Evolutionary conservation across 2,797 vertebrate genomes (phyloP).

Genomic region (Eurystomus glaucurus): DNA sequence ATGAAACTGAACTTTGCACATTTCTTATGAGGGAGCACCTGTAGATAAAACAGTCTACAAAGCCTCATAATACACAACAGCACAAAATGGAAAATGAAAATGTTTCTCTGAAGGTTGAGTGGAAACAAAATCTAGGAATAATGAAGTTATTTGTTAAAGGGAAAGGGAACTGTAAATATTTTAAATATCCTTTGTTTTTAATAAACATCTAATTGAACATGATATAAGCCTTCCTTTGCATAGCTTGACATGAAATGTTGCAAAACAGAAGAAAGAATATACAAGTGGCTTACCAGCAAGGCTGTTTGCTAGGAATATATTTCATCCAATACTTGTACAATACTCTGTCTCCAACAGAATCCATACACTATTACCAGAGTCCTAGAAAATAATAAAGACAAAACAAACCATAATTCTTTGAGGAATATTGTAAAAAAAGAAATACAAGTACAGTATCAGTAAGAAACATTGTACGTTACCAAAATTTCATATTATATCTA

Average conservation of each 20-base stretch:
- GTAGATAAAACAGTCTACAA: neutral
- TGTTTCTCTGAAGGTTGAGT: neutral
- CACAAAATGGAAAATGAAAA: neutral
- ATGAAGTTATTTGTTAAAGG: neutral
- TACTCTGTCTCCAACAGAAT: neutral
- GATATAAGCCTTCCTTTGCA: neutral
- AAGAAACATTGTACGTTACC: neutral
- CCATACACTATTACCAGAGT: neutral
- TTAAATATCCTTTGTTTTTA: neutral
- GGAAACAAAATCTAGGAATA: neutral
- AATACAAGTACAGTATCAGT: neutral
- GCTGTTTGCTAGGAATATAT: neutral
- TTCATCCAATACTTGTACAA: neutral
- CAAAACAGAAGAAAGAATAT: neutral
- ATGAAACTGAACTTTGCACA: neutral
- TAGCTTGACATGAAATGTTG: neutral
- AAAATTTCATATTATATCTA: neutral
- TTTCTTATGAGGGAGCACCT: neutral
- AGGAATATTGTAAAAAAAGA: neutral
- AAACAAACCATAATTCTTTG: neutral
- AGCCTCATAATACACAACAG: neutral
- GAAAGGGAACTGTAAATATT: neutral
- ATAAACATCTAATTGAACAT: neutral
- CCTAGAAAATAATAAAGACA: slow-evolving; percentile 24
- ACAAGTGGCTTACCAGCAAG: slow-evolving; percentile 27